Conservation (phyloP, 2,113 vertebrate genomes). For the Nanorana parkeri region DNA sequence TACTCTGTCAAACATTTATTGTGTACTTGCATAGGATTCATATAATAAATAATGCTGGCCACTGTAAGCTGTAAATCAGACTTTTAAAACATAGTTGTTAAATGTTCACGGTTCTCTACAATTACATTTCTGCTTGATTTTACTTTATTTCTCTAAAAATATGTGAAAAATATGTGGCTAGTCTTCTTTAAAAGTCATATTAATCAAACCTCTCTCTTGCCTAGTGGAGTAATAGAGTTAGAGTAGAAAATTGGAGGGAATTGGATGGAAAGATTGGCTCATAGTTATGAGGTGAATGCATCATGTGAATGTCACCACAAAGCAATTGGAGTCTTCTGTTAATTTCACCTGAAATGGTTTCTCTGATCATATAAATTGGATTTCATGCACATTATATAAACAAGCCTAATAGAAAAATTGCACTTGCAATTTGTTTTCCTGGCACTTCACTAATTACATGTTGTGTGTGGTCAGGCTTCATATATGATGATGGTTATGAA, state of each 20-base stretch:
- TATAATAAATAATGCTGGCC: too few species aligned
- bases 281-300: neutral
- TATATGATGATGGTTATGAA: neutral
- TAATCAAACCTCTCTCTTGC: too few species aligned
- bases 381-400: constrained; percentile 11
- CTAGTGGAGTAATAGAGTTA: too few species aligned
- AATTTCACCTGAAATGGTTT: neutral
- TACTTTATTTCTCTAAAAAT: neutral
- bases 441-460: neutral
- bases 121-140: constrained; percentile 13
- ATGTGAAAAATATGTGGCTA: neutral
- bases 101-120: neutral
- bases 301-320: neutral
- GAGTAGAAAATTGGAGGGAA: too few species aligned
- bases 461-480: neutral
- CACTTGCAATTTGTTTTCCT: neutral
- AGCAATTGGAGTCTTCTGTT: neutral
- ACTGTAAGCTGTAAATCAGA: too few species aligned
- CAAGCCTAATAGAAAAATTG: constrained; percentile 6
- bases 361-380: neutral
- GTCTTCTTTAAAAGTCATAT: neutral
- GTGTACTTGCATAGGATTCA: too few species aligned
- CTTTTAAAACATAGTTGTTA: too few species aligned
- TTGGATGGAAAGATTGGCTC: too few species aligned
- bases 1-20: too few species aligned